Conservation (phyloP, 2,797 vertebrate species). For the Enteromius trimaculatus region DNA sequence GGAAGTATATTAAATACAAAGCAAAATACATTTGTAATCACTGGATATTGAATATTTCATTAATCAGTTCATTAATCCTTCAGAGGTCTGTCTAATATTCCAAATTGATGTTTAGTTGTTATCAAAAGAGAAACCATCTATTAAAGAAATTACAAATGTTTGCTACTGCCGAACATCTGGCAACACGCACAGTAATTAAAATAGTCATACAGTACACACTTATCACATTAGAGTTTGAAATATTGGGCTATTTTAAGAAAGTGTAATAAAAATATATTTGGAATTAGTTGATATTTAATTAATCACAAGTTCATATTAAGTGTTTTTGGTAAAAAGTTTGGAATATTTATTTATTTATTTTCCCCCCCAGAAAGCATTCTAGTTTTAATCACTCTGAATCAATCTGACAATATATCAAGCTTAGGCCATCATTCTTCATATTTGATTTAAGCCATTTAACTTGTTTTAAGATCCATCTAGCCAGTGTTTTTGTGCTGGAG, state of each 20-base stretch:
- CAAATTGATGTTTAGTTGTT: neutral
- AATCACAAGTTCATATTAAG: too few relatives aligned
- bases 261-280: too few relatives aligned
- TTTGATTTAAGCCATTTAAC: neutral
- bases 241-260: too few relatives aligned
- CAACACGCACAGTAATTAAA: too few relatives aligned
- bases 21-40: neutral
- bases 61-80: neutral
- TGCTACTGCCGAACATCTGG: too few relatives aligned
- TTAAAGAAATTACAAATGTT: neutral
- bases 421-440: neutral
- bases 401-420: neutral
- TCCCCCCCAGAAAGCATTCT: neutral
- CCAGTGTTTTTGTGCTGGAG: neutral
- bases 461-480: slow-evolving; percentile 1
- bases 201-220: too few relatives aligned
- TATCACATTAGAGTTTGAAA: too few relatives aligned
- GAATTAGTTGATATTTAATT: too few relatives aligned
- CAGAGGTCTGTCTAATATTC: neutral
- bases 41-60: neutral
- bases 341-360: too few relatives aligned
- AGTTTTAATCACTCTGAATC: neutral
- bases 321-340: too few relatives aligned
- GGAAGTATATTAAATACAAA: neutral
- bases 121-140: neutral